phyloP scores from a whole-genome alignment of 2,888 invertebrate genomes.

The Tenthredo livida region DNA sequence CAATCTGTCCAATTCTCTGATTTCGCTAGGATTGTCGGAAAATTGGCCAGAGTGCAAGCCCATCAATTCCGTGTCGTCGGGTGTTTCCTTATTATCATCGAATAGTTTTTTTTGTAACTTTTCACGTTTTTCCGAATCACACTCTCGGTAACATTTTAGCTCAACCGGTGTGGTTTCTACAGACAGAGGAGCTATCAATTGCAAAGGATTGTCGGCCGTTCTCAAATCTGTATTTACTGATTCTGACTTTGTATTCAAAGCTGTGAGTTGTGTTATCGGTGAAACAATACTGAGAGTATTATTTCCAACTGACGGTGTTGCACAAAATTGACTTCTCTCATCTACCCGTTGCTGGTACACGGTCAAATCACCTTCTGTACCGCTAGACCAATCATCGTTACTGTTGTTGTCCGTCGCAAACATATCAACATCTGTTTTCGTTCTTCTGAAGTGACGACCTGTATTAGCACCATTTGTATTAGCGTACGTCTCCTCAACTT shows the following conservation, averaged over 20 bases:
- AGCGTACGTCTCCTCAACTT: slow-evolving; percentile 48
- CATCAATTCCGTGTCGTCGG: slow-evolving; percentile 79
- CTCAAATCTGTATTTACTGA: slow-evolving; percentile 58
- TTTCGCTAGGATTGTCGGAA: slow-evolving; percentile 44
- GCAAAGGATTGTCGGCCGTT: slow-evolving; percentile 40
- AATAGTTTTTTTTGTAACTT: slow-evolving; percentile 77
- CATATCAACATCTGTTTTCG: slow-evolving; percentile 63
- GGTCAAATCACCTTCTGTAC: slow-evolving; percentile 59
- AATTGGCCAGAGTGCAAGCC: slow-evolving; percentile 80
- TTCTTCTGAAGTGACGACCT: slow-evolving; percentile 55
- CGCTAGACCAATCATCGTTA: slow-evolving; percentile 59
- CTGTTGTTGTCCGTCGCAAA: slow-evolving; percentile 61
- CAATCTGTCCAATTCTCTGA: slow-evolving; percentile 43
- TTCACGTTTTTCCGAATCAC: slow-evolving; percentile 59
- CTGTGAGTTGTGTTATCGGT: slow-evolving; percentile 78
- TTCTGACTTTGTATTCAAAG: slow-evolving; percentile 66
- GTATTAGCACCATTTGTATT: slow-evolving; percentile 11
- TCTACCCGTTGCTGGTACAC: slow-evolving; percentile 50
- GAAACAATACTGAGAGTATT: slow-evolving; percentile 76
- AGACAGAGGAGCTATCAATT: slow-evolving; percentile 25
- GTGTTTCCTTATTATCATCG: slow-evolving; percentile 67
- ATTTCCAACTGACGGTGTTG: slow-evolving; percentile 64
- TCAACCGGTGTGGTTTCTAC: slow-evolving; percentile 40
- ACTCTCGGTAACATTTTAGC: slow-evolving; percentile 41
- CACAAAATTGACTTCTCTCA: slow-evolving; percentile 61